These are phyloP conservation scores for Conistra vaccinii DNA, from an alignment of 2,888 invertebrate species.

Conservation along the genomic window DNA sequence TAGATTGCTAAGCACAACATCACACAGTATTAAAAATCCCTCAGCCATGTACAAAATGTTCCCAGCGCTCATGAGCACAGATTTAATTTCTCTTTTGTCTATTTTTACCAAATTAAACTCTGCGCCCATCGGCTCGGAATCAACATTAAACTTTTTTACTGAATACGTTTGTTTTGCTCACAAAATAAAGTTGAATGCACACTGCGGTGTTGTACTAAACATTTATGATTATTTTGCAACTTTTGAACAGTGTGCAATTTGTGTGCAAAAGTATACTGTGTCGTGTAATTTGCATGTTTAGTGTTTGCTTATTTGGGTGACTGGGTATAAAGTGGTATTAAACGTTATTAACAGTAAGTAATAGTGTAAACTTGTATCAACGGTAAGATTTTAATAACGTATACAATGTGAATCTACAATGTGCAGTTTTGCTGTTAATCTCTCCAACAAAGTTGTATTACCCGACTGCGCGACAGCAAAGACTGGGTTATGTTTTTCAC, in stretches of 20 bases:
- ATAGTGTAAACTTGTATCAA: not conserved
- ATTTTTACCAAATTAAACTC: conserved; percentile 47
- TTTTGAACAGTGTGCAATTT: conserved; percentile 32
- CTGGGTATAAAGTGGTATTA: not conserved
- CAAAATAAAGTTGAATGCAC: conserved; percentile 15
- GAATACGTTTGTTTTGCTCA: conserved; percentile 15
- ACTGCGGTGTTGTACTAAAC: not conserved
- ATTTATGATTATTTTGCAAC: conserved; percentile 7
- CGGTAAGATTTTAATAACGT: not conserved
- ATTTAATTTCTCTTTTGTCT: conserved; percentile 50
- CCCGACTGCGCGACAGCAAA: not conserved
- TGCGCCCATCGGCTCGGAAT: conserved; percentile 32
- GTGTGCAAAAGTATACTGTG: conserved; percentile 28
- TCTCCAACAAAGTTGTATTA: not conserved
- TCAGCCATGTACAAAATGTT: conserved; percentile 28
- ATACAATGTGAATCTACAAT: not conserved
- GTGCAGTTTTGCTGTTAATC: not conserved
- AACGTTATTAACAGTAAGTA: not conserved
- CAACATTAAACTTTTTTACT: conserved; percentile 23
- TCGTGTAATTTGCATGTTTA: conserved; percentile 35
- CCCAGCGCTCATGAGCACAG: conserved; percentile 13
- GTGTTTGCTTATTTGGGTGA: conserved; percentile 19
- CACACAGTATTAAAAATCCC: conserved; percentile 40
- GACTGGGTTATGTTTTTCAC: not conserved
- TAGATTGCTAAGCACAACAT: conserved; percentile 29